These are phyloP conservation scores for Oryzias curvinotus DNA, from an alignment of 2,113 vertebrate species.

Conservation along the genomic window DNA sequence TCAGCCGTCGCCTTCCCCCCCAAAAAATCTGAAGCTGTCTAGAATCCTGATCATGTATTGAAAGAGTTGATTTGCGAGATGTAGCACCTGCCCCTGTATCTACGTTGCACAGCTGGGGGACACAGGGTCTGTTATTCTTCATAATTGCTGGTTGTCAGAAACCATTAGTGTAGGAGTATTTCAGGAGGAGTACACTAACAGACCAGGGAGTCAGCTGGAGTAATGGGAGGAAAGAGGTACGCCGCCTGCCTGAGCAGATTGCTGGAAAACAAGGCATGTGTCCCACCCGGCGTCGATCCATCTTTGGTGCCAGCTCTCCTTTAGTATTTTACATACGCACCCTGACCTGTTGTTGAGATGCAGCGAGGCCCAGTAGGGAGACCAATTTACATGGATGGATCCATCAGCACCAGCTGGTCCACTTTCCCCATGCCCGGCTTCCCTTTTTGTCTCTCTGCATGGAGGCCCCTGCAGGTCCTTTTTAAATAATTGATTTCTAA, in stretches of 20 bases:
- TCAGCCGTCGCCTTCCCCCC: not conserved
- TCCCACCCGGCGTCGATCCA: constrained; percentile 38
- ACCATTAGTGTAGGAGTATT: constrained; percentile 63
- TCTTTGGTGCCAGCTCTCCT: constrained; percentile 22
- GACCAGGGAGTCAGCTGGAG: constrained; percentile 53
- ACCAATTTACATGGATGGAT: constrained; percentile 46
- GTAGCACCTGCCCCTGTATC: constrained; percentile 39
- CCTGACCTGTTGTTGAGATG: constrained; percentile 39
- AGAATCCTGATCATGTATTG: constrained; percentile 32
- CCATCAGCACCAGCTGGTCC: constrained; percentile 46
- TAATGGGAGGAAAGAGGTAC: constrained; percentile 38
- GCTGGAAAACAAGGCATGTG: constrained; percentile 42
- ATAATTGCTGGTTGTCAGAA: constrained; percentile 76
- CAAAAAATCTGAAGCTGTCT: constrained; percentile 21
- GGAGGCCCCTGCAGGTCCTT: constrained; percentile 19
- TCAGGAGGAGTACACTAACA: constrained; percentile 38
- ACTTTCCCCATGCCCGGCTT: constrained; percentile 19
- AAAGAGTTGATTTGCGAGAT: constrained; percentile 22
- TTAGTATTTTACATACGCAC: constrained; percentile 34
- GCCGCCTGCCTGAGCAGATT: constrained; percentile 31
- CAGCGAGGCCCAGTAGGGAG: constrained; percentile 13
- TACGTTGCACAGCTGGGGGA: constrained; percentile 26
- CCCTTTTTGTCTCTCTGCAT: constrained; percentile 25
- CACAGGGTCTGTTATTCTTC: constrained; percentile 61
- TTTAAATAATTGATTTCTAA: constrained; percentile 70